A percentile compares a stretch with the other conserved stretches of the same genome.
Conservation (phyloP, 2,113 vertebrate genomes). For the Piprites chloris region DNA sequence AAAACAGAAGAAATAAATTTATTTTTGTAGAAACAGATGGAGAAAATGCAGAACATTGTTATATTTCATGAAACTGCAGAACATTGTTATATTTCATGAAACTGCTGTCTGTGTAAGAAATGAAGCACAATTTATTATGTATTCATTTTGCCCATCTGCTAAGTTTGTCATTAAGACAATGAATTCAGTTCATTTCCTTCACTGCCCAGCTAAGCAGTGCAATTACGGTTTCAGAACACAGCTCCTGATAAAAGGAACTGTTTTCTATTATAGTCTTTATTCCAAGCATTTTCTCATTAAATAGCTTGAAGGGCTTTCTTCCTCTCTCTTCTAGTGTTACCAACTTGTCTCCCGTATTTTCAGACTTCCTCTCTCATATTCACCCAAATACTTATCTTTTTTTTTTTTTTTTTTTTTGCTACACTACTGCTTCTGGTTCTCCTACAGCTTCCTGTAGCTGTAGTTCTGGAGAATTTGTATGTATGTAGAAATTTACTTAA, state of each 20-base stretch:
- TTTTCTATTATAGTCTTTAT: neutral
- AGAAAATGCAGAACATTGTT: constrained; percentile 56
- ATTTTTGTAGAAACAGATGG: constrained; percentile 67
- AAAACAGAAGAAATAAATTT: constrained; percentile 44
- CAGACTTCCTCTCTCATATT: neutral
- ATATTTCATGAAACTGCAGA: constrained; percentile 52
- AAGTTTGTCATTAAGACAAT: constrained; percentile 65
- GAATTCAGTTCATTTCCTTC: constrained; percentile 47
- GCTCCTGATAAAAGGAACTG: constrained; percentile 17
- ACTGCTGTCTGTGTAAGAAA: constrained; percentile 58
- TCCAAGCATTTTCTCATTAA: neutral
- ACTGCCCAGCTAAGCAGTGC: constrained; percentile 7
- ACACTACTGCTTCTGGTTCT: neutral
- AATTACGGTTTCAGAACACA: constrained; percentile 32
- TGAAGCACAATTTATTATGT: constrained; percentile 27
- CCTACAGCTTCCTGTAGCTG: neutral
- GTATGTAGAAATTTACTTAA: neutral
- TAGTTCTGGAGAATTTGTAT: neutral
- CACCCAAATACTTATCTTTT: neutral
- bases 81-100: constrained; percentile 50
- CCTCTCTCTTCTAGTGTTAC: neutral
- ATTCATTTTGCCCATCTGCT: constrained; percentile 62
- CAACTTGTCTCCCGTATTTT: neutral
- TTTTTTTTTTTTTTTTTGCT: neutral
- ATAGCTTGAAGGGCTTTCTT: neutral